Conservation (phyloP, 1,140 invertebrate species). For the Hycleus cichorii region DNA sequence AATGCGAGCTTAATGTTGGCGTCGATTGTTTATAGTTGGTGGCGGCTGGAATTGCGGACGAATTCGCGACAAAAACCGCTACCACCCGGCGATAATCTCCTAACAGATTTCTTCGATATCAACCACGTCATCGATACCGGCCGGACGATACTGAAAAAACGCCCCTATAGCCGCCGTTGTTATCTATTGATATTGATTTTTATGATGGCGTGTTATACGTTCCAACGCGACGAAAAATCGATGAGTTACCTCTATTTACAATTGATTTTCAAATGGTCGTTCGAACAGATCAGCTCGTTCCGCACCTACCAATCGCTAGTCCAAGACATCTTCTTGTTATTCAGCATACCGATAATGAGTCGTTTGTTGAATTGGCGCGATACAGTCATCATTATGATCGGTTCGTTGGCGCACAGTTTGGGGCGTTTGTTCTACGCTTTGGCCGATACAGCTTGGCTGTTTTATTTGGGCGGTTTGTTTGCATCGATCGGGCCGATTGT, state of each 20-base stretch:
- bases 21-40: slow-evolving; percentile 54
- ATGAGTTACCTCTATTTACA: slow-evolving; percentile 62
- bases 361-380: slow-evolving; percentile 57
- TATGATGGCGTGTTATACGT: slow-evolving; percentile 67
- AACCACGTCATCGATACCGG: slow-evolving; percentile 56
- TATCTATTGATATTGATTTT: slow-evolving; percentile 58
- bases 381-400: slow-evolving; percentile 63
- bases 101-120: slow-evolving; percentile 63
- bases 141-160: slow-evolving; percentile 45
- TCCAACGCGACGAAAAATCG: slow-evolving; percentile 67
- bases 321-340: slow-evolving; percentile 57
- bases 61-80: slow-evolving; percentile 51
- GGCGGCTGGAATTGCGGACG: slow-evolving; percentile 59
- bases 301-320: slow-evolving; percentile 58
- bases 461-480: slow-evolving; percentile 59
- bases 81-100: slow-evolving; percentile 48
- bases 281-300: slow-evolving; percentile 48
- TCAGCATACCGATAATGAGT: slow-evolving; percentile 61
- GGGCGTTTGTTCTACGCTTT: slow-evolving; percentile 59
- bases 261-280: slow-evolving; percentile 59
- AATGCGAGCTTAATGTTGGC: slow-evolving; percentile 53
- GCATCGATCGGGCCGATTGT: slow-evolving; percentile 64
- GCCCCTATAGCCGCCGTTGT: slow-evolving; percentile 47
- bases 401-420: slow-evolving; percentile 55
- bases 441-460: slow-evolving; percentile 44